These are phyloP conservation scores for Glareola pratincola DNA, from an alignment of 2,113 vertebrate species.

Conservation along the genomic window DNA sequence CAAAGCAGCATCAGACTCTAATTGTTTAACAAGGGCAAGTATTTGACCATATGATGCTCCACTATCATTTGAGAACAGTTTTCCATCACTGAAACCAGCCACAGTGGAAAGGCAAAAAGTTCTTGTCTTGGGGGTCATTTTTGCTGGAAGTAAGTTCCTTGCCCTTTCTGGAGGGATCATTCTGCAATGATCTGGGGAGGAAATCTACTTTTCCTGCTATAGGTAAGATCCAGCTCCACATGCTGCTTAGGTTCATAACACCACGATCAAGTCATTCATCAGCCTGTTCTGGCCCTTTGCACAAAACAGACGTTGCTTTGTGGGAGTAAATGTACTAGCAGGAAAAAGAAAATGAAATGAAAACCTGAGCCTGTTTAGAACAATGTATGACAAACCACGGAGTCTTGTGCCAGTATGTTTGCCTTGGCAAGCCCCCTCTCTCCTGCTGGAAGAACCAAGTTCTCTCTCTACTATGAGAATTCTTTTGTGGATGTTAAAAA, in stretches of 20 bases:
- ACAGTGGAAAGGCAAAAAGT: not conserved
- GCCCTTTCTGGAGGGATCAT: not conserved
- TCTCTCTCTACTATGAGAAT: not conserved
- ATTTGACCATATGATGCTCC: not conserved
- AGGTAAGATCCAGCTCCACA: not conserved
- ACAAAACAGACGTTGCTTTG: not conserved
- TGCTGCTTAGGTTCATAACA: not conserved
- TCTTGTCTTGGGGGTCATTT: not conserved
- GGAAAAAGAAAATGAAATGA: constrained; percentile 16
- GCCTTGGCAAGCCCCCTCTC: not conserved
- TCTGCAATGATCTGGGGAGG: not conserved
- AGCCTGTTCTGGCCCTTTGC: not conserved
- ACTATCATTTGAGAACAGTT: not conserved
- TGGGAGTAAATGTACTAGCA: not conserved
- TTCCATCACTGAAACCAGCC: not conserved
- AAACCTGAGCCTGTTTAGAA: not conserved
- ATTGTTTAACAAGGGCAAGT: not conserved
- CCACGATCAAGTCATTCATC: not conserved
- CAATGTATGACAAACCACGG: not conserved
- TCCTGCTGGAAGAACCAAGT: not conserved
- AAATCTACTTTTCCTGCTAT: not conserved
- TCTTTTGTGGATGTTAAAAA: not conserved
- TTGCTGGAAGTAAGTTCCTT: not conserved
- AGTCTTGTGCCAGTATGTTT: constrained; percentile 6
- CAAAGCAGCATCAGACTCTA: not conserved